A percentile compares a stretch with the other conserved stretches of the same genome.
phyloP scores from a whole-genome alignment of 2,113 vertebrate genomes.

The Polypterus bichir region DNA sequence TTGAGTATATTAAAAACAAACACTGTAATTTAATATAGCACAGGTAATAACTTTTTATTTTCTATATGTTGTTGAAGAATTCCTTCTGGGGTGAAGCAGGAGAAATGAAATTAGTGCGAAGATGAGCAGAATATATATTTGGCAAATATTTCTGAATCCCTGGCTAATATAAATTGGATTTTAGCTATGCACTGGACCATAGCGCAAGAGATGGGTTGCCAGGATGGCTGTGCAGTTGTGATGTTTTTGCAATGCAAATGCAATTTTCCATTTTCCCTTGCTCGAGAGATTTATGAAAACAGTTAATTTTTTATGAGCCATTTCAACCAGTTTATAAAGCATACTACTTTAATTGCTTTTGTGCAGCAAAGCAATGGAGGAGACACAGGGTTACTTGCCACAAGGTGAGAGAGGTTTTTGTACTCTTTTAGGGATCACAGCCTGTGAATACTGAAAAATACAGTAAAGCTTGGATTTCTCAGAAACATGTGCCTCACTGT shows the following conservation, averaged over 20 bases:
- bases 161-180: conserved; percentile 6
- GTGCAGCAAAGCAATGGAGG: neutral
- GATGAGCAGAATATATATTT: conserved; percentile 4
- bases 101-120: conserved; percentile 11
- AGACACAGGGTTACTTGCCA: neutral
- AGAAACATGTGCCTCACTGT: too few relatives aligned
- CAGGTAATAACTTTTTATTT: conserved; percentile 23
- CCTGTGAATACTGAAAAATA: too few relatives aligned
- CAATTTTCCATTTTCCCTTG: conserved; percentile 2
- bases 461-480: too few relatives aligned
- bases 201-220: neutral
- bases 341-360: conserved; percentile 3
- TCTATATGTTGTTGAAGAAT: conserved; percentile 7
- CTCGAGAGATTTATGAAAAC: conserved; percentile 6
- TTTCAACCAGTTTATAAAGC: conserved; percentile 1
- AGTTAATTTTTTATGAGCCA: conserved; percentile 8
- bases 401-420: neutral
- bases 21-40: conserved; percentile 20
- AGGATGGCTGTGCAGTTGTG: neutral
- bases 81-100: conserved; percentile 17
- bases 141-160: conserved; percentile 7
- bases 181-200: conserved; percentile 1
- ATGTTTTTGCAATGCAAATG: conserved; percentile 8
- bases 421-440: too few relatives aligned
- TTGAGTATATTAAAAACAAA: too few relatives aligned